A percentile compares a stretch with the other conserved stretches of the same genome.
Conservation (phyloP, 2,797 vertebrate species). For the Crypturellus tataupa region DNA sequence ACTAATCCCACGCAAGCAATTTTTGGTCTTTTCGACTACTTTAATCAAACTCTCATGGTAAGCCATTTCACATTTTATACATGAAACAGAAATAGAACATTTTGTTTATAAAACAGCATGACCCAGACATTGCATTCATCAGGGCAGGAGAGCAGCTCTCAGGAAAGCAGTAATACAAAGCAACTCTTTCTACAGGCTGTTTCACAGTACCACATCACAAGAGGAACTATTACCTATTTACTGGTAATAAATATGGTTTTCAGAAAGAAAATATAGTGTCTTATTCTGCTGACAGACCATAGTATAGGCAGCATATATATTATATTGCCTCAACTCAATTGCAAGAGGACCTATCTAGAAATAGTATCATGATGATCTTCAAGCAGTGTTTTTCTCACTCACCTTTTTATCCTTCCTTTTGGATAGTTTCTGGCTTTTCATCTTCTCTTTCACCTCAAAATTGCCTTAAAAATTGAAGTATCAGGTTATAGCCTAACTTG, state of each 20-base stretch:
- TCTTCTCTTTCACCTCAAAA: neutral
- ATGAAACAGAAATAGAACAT: slow-evolving; percentile 29
- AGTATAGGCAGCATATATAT: no score
- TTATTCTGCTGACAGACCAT: neutral
- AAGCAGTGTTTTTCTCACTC: neutral
- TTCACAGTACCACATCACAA: neutral
- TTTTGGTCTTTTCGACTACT: slow-evolving; percentile 35
- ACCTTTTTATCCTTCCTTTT: neutral
- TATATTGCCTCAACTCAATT: neutral
- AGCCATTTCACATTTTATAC: slow-evolving; percentile 29
- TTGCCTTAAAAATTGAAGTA: neutral
- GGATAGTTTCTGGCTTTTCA: neutral
- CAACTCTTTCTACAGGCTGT: neutral
- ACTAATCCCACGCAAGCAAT: neutral
- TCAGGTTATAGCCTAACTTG: neutral
- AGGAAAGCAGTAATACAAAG: neutral
- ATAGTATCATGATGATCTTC: neutral
- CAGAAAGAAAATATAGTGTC: neutral
- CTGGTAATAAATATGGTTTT: neutral
- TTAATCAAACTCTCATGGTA: slow-evolving; percentile 39
- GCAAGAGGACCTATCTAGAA: neutral
- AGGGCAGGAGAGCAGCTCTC: neutral
- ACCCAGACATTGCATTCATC: neutral
- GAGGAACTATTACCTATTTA: neutral
- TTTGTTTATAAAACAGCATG: slow-evolving; percentile 47